Percentiles rank a stretch among this genome's conserved stretches.
Evolutionary conservation across 2,888 invertebrate species (phyloP).

Genomic region (Platynereis dumerilii): DNA sequence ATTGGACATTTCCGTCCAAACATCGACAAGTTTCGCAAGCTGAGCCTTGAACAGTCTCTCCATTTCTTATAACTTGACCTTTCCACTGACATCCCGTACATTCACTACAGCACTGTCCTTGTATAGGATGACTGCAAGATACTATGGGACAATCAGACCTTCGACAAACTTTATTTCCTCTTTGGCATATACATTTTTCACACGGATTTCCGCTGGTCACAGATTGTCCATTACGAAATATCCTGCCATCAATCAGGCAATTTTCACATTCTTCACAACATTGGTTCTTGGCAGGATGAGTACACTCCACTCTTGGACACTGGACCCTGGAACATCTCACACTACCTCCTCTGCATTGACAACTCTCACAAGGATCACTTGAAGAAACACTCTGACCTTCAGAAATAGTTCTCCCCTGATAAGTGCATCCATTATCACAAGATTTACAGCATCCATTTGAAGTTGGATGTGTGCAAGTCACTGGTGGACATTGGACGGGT

Average conservation of each 20-base stretch:
- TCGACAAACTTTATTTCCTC: not conserved
- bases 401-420: not conserved
- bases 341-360: not conserved
- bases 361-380: not conserved
- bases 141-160: slow-evolving; percentile 2
- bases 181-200: slow-evolving; percentile 10
- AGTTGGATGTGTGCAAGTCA: too few relatives aligned
- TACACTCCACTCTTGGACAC: slow-evolving; percentile 34
- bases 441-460: too few relatives aligned
- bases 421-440: too few relatives aligned
- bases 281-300: slow-evolving; percentile 36
- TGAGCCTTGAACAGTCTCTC: not conserved
- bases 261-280: slow-evolving; percentile 12
- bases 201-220: not conserved
- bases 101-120: slow-evolving; percentile 15
- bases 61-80: not conserved
- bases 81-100: slow-evolving; percentile 4
- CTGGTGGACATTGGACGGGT: too few relatives aligned
- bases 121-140: slow-evolving; percentile 16
- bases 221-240: not conserved
- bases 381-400: not conserved
- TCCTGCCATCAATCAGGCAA: not conserved
- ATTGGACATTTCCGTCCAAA: not conserved
- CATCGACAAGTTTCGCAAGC: not conserved
- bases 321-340: not conserved